Conservation (phyloP, 2,888 invertebrate genomes). For the Agonopterix heracliana region DNA sequence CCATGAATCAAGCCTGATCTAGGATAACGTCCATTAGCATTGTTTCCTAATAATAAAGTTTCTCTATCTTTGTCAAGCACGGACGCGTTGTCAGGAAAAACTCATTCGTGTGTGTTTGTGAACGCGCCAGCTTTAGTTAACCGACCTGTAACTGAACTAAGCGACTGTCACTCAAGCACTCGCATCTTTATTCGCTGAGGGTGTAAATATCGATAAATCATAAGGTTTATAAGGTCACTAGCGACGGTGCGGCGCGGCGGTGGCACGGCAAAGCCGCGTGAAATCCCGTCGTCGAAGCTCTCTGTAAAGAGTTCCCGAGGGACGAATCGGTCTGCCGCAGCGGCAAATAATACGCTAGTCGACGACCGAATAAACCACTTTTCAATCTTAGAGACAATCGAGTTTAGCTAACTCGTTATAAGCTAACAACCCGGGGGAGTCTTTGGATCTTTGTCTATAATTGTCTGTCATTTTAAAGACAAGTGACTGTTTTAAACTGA, state of each 20-base stretch:
- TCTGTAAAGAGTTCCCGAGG: slow-evolving; percentile 22
- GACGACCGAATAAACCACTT: slow-evolving; percentile 28
- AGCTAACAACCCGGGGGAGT: neutral
- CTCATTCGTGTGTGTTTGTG: no score
- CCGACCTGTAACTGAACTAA: no score
- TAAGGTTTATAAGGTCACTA: slow-evolving; percentile 1
- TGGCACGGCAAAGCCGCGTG: slow-evolving; percentile 16
- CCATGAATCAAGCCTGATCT: no score
- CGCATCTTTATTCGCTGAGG: no score
- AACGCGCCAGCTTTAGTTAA: no score
- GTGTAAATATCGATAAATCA: neutral
- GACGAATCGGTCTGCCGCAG: slow-evolving; percentile 26
- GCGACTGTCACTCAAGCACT: no score
- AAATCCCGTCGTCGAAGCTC: slow-evolving; percentile 13
- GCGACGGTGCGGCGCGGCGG: neutral
- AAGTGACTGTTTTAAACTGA: no score
- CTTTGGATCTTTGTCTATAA: neutral
- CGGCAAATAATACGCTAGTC: slow-evolving; percentile 28
- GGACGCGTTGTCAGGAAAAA: no score
- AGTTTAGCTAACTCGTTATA: slow-evolving; percentile 14
- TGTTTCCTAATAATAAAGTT: no score
- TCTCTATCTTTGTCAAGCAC: no score
- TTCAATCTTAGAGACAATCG: slow-evolving; percentile 24
- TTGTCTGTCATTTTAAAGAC: neutral
- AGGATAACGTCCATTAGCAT: no score